Percentiles rank a stretch among this genome's conserved stretches.
Evolutionary conservation across 2,113 vertebrate species (phyloP).

Genomic region (Microtus montanus): DNA sequence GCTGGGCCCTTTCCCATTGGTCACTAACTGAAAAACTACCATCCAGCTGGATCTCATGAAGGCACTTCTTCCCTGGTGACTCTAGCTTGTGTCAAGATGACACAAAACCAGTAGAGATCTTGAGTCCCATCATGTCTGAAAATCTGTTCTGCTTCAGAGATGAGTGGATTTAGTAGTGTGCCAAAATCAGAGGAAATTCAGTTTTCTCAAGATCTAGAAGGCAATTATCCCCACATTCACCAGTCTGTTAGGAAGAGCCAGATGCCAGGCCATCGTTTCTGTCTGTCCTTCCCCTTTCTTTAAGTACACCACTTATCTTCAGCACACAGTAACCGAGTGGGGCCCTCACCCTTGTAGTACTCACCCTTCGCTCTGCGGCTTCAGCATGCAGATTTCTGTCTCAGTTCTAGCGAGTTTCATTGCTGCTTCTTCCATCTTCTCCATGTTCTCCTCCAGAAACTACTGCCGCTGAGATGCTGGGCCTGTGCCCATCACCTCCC

Average conservation of each 20-base stretch:
- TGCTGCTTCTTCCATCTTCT: not conserved
- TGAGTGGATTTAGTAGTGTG: not conserved
- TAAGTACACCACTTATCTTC: too few relatives aligned
- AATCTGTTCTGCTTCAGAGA: not conserved
- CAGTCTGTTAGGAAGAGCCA: not conserved
- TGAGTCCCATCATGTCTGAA: not conserved
- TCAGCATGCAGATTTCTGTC: not conserved
- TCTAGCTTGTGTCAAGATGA: not conserved
- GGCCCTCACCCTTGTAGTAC: not conserved
- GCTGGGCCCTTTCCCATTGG: not conserved
- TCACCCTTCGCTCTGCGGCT: not conserved
- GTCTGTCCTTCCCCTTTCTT: not conserved
- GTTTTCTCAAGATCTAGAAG: not conserved
- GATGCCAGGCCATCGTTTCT: not conserved
- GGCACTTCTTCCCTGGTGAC: not conserved
- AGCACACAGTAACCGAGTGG: accelerated
- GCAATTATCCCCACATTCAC: not conserved
- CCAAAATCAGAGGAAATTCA: not conserved
- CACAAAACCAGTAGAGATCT: not conserved
- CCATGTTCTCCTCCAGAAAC: not conserved
- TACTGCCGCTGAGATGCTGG: not conserved
- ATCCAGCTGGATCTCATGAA: not conserved
- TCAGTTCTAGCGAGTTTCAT: not conserved
- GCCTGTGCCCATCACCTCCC: not conserved
- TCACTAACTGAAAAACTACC: not conserved